These are phyloP conservation scores for Conopomorpha cramerella DNA, from an alignment of 1,140 invertebrate genomes.

Conservation along the genomic window DNA sequence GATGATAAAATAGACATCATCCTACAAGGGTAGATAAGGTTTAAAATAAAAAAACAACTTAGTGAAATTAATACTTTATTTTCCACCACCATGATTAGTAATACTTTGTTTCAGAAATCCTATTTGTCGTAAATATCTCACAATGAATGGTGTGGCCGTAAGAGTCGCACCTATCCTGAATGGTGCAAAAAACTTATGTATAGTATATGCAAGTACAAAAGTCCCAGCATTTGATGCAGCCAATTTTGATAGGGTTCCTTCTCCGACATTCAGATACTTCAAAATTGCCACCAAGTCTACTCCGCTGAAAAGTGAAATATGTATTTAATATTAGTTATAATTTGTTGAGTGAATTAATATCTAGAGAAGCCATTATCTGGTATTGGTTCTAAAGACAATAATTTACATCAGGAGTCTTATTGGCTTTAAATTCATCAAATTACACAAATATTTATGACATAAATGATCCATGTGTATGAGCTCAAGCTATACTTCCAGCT, in stretches of 20 bases:
- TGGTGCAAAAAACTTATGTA: slow-evolving; percentile 91
- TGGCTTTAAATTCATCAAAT: too few relatives aligned
- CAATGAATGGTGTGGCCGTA: slow-evolving; percentile 80
- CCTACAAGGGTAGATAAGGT: too few relatives aligned
- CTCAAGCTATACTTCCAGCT: too few relatives aligned
- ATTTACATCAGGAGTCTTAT: too few relatives aligned
- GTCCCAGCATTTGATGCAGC: slow-evolving; percentile 78
- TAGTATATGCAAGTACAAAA: slow-evolving; percentile 88
- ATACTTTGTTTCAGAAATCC: slow-evolving; percentile 70
- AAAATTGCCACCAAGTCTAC: slow-evolving; percentile 74
- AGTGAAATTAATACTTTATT: slow-evolving; percentile 16
- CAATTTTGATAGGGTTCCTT: slow-evolving; percentile 50
- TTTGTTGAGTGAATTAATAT: too few relatives aligned
- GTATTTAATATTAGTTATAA: too few relatives aligned
- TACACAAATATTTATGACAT: too few relatives aligned
- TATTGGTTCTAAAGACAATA: too few relatives aligned
- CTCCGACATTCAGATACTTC: slow-evolving; percentile 63
- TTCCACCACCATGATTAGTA: slow-evolving; percentile 23
- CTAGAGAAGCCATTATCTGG: too few relatives aligned
- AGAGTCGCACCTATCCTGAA: slow-evolving; percentile 82
- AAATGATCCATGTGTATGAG: too few relatives aligned
- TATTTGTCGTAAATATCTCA: slow-evolving; percentile 78
- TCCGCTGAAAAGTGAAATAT: slow-evolving; percentile 82
- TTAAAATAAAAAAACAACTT: slow-evolving; percentile 2
- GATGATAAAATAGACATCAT: too few relatives aligned